Percentiles rank a stretch among this genome's conserved stretches.
Evolutionary conservation across 2,797 vertebrate species (phyloP).

Genomic region (Manis javanica): DNA sequence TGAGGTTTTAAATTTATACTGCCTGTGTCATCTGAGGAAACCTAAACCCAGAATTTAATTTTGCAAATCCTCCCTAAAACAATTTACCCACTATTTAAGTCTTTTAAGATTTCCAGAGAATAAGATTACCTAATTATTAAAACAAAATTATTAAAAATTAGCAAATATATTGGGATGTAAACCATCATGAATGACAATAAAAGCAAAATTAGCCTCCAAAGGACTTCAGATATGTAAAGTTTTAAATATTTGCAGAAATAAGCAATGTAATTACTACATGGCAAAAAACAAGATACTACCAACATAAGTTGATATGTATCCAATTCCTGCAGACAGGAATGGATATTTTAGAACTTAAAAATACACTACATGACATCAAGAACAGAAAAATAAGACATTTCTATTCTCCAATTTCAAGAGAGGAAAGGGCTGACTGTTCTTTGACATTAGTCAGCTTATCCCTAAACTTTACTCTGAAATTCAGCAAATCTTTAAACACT

Average conservation of each 20-base stretch:
- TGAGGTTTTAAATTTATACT: slow-evolving; percentile 16
- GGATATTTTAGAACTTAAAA: slow-evolving; percentile 54
- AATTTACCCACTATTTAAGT: neutral
- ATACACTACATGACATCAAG: slow-evolving; percentile 9
- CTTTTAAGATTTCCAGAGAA: neutral
- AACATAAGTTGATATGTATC: neutral
- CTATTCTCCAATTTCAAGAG: slow-evolving; percentile 50
- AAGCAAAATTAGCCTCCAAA: slow-evolving; percentile 5
- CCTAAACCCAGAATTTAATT: neutral
- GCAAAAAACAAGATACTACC: neutral
- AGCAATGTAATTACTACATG: slow-evolving; percentile 6
- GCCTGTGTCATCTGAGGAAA: neutral
- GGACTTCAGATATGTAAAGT: neutral
- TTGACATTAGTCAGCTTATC: slow-evolving; percentile 42
- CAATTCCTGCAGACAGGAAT: neutral
- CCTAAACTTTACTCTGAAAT: slow-evolving; percentile 38
- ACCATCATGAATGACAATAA: neutral
- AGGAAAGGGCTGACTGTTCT: slow-evolving; percentile 42
- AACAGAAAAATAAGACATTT: slow-evolving; percentile 35
- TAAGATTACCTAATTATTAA: slow-evolving; percentile 23
- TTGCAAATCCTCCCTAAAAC: slow-evolving; percentile 4
- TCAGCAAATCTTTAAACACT: slow-evolving; percentile 27
- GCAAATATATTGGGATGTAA: slow-evolving; percentile 22
- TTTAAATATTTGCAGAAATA: slow-evolving; percentile 33
- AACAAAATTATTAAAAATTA: neutral